Evolutionary conservation across 2,797 vertebrate species (phyloP).

Genomic region (Luscinia megarhynchos): DNA sequence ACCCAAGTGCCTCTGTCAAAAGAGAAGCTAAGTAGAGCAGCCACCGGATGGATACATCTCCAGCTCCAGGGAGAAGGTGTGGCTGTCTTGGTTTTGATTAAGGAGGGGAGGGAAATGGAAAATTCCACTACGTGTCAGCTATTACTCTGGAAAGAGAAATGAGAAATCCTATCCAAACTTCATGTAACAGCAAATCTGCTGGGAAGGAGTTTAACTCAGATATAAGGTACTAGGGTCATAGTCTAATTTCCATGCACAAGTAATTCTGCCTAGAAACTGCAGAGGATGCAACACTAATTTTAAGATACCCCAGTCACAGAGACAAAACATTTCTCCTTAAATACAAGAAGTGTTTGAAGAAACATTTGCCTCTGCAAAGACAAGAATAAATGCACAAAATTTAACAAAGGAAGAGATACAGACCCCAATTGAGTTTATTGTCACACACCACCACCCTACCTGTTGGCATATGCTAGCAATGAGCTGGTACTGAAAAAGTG

Average conservation of each 20-base stretch:
- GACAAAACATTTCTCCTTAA: slow-evolving; percentile 12
- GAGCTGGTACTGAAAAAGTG: neutral
- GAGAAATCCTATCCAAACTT: slow-evolving; percentile 36
- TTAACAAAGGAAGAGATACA: neutral
- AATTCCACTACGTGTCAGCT: slow-evolving; percentile 34
- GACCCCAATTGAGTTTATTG: neutral
- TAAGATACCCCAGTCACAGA: neutral
- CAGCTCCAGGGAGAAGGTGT: neutral
- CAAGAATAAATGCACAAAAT: neutral
- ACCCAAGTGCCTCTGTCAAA: neutral
- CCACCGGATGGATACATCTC: neutral
- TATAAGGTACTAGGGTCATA: neutral
- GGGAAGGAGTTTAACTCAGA: slow-evolving; percentile 31
- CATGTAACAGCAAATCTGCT: slow-evolving; percentile 12
- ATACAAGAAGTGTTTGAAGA: neutral
- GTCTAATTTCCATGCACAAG: neutral
- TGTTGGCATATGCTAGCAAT: neutral
- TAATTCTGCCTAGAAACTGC: slow-evolving; percentile 1
- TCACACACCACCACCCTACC: neutral
- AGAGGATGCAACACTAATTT: neutral
- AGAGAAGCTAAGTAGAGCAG: neutral
- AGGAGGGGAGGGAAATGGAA: neutral
- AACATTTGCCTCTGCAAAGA: neutral
- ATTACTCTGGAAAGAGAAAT: slow-evolving; percentile 25
- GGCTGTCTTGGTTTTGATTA: neutral